Percentiles rank a stretch among this genome's conserved stretches.
These are phyloP conservation scores for Enteromius unitaeniatus DNA, from an alignment of 2,797 vertebrate genomes.

Conservation along the genomic window DNA sequence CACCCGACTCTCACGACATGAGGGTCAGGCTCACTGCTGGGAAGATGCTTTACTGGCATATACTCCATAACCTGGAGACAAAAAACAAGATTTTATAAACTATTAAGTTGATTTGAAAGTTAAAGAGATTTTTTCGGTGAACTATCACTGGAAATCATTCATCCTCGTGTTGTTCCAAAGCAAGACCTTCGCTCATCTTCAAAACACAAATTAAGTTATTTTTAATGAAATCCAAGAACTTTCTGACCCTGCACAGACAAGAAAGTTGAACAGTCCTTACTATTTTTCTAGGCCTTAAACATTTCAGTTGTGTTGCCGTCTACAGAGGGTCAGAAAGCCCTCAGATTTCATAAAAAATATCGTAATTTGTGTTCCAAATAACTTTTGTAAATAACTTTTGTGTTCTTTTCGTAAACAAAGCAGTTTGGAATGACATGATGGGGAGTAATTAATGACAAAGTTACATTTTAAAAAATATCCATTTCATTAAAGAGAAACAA, in stretches of 20 bases:
- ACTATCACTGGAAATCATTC: background rate
- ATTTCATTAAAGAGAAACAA: background rate
- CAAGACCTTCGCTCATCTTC: background rate
- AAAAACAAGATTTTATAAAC: background rate
- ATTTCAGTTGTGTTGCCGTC: background rate
- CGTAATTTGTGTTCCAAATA: background rate
- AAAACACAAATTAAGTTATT: background rate
- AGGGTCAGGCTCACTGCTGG: slow-evolving; percentile 86
- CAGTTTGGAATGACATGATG: background rate
- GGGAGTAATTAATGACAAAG: background rate
- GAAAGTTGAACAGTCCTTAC: too few relatives aligned
- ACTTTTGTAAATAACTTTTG: too few relatives aligned
- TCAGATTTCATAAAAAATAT: too few relatives aligned
- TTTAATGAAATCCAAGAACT: background rate
- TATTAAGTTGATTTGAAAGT: background rate
- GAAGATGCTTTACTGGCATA: slow-evolving; percentile 87
- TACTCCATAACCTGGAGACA: slow-evolving; percentile 83
- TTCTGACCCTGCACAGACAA: background rate
- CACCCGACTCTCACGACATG: slow-evolving; percentile 88
- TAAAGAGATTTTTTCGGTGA: too few relatives aligned
- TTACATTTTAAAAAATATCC: background rate
- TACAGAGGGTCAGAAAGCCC: background rate
- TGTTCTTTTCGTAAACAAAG: too few relatives aligned
- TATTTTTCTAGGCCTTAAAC: background rate
- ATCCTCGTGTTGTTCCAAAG: background rate